These are phyloP conservation scores for Stomatorhinus ivindoensis DNA, from an alignment of 2,113 vertebrate genomes.

Conservation along the genomic window DNA sequence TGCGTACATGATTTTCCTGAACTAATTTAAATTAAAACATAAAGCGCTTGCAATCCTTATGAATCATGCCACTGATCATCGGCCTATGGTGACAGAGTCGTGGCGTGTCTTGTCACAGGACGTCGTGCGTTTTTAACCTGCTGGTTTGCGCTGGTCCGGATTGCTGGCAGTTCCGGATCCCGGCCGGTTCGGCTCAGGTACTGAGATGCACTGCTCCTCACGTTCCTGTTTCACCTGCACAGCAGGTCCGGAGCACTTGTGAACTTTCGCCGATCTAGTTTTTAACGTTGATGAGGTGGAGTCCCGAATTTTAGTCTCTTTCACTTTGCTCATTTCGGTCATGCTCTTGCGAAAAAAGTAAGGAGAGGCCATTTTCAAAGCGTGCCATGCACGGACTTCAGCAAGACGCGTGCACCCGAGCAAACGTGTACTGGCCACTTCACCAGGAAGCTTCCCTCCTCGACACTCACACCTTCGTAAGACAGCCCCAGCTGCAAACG, in stretches of 20 bases:
- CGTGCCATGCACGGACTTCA: background rate
- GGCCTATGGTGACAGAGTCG: background rate
- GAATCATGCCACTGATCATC: background rate
- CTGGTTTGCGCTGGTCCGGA: background rate
- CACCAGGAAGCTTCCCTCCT: background rate
- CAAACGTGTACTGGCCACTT: background rate
- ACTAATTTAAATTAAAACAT: background rate
- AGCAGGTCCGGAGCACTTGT: background rate
- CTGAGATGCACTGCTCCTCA: constrained; percentile 38
- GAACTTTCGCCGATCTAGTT: constrained; percentile 29
- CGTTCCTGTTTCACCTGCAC: constrained; percentile 38
- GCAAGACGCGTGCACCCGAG: background rate
- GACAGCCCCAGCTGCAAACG: background rate
- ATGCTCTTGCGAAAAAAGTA: constrained; percentile 42
- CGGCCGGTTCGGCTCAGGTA: background rate
- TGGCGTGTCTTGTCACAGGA: background rate
- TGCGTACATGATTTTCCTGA: background rate
- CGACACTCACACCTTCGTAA: background rate
- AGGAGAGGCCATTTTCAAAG: constrained; percentile 45
- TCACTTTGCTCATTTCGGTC: constrained; percentile 4
- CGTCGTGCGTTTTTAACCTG: background rate
- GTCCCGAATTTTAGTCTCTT: background rate
- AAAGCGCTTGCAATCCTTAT: background rate
- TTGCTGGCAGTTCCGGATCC: background rate
- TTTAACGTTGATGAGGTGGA: constrained; percentile 20